phyloP scores from a whole-genome alignment of 2,797 vertebrate species.

The Euthynnus affinis region DNA sequence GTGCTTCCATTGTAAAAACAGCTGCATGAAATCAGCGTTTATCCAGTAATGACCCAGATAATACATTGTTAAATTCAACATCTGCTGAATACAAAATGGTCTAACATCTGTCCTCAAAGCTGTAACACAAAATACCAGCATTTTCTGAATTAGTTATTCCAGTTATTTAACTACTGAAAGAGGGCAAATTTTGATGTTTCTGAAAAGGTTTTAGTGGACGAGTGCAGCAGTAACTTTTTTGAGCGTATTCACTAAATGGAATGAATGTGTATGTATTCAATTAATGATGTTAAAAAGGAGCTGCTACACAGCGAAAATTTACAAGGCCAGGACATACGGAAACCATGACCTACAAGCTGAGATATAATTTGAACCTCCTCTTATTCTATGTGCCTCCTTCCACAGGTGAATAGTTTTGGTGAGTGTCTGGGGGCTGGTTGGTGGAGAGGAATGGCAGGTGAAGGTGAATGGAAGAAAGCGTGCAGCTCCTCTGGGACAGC shows the following conservation, averaged over 20 bases:
- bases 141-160: not conserved
- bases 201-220: slow-evolving; percentile 8
- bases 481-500: slow-evolving; percentile 29
- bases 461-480: slow-evolving; percentile 65
- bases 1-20: slow-evolving; percentile 39
- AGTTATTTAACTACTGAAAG: slow-evolving; percentile 9
- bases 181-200: not conserved
- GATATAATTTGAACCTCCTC: slow-evolving; percentile 36
- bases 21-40: slow-evolving; percentile 46
- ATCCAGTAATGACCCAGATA: slow-evolving; percentile 43
- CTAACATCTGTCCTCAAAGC: slow-evolving; percentile 14
- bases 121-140: not conserved
- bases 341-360: slow-evolving; percentile 53
- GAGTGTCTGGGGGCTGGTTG: slow-evolving; percentile 50
- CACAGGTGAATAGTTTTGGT: slow-evolving; percentile 73
- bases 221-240: not conserved
- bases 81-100: not conserved
- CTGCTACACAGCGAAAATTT: slow-evolving; percentile 17
- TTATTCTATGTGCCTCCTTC: slow-evolving; percentile 28
- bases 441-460: slow-evolving; percentile 31
- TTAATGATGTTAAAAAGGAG: slow-evolving; percentile 28
- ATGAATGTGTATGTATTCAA: slow-evolving; percentile 39
- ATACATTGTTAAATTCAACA: slow-evolving; percentile 28
- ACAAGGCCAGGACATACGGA: slow-evolving; percentile 47
- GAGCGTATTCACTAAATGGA: not conserved